Base-by-base conservation (phyloP, 2,888 invertebrate genomes). In the Eristalis arbustorum region DNA sequence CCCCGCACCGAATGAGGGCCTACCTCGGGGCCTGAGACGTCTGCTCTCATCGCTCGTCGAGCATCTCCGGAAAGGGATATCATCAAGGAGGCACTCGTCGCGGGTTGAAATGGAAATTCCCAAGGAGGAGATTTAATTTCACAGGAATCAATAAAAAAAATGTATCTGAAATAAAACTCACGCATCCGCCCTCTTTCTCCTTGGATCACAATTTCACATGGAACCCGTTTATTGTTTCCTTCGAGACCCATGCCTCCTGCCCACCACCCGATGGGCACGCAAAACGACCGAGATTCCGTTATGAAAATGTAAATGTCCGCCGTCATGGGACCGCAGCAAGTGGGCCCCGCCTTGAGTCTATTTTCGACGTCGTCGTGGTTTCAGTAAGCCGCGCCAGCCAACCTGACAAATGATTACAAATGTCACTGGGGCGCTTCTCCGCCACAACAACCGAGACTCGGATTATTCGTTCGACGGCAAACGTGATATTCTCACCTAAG, bases 101-200 rank as follows among this genome's bases (percentile, higher is more conserved):
- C n/a, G 18, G 8, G 49, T 18, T 18, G 18, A 18, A 49, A 75
- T 79, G 74, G 56, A 84, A 80, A 76, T 72, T 76, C 57, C 63
- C 72, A 72, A 67, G 57, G 42, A 57, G 66, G 57, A 56, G 71
- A 79, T 84, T 84, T 72, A 84, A 84, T 84, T 84, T 84, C 69
- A 71, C 74, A 68, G 42, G 69, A 75, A 74, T 79, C 79, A 74
- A 75, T 78, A 79, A 74, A 84, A 49, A 84, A 75, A 31, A 31
- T 1, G n/a, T 8, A 8, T 8, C 31, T 42, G 61, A 82, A 67
- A 75, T 72, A 61, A 79, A 79, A 80, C 66, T 75, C 83, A 74
- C 59, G 64, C 69, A 67, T 14, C 18, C n/a, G 3, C n/a, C 42
- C 14, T 3, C 25, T n/a, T n/a, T n/a, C n/a, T n/a, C n/a, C n/a